Conservation (phyloP, 2,113 vertebrate species). For the Crocuta crocuta region DNA sequence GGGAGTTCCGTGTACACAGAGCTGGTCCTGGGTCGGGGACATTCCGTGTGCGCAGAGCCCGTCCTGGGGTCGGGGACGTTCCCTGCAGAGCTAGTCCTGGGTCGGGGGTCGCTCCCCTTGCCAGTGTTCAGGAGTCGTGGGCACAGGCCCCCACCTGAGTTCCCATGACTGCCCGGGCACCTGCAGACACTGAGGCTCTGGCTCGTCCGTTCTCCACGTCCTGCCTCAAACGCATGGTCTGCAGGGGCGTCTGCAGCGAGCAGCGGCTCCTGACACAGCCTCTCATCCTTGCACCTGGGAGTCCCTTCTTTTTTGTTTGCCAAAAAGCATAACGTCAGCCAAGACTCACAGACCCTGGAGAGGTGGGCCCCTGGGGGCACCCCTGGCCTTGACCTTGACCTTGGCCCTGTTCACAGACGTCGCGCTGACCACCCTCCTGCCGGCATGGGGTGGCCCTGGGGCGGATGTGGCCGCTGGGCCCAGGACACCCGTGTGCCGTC, state of each 20-base stretch:
- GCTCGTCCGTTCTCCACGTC: fast-evolving
- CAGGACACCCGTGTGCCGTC: too few relatives aligned
- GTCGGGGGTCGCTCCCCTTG: not conserved
- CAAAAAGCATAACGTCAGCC: fast-evolving
- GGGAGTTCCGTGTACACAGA: not conserved
- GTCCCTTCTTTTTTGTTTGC: not conserved
- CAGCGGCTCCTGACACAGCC: fast-evolving
- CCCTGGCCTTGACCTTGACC: not conserved
- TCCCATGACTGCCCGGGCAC: not conserved
- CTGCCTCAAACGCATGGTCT: not conserved
- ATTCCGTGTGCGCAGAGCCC: too few relatives aligned
- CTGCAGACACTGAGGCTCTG: fast-evolving
- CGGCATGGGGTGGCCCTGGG: not conserved
- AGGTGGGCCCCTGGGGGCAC: not conserved
- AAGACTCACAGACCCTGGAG: too few relatives aligned
- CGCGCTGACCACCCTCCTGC: not conserved
- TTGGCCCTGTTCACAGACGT: not conserved
- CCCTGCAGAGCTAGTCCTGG: not conserved
- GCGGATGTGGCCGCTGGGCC: not conserved
- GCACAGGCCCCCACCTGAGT: not conserved
- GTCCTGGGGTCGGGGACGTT: too few relatives aligned
- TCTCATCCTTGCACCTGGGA: not conserved
- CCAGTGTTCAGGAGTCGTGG: not conserved
- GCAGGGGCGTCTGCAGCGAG: fast-evolving
- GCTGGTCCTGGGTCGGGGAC: too few relatives aligned